These are phyloP conservation scores for Stomatorhinus ivindoensis DNA, from an alignment of 2,113 vertebrate genomes.

Conservation along the genomic window DNA sequence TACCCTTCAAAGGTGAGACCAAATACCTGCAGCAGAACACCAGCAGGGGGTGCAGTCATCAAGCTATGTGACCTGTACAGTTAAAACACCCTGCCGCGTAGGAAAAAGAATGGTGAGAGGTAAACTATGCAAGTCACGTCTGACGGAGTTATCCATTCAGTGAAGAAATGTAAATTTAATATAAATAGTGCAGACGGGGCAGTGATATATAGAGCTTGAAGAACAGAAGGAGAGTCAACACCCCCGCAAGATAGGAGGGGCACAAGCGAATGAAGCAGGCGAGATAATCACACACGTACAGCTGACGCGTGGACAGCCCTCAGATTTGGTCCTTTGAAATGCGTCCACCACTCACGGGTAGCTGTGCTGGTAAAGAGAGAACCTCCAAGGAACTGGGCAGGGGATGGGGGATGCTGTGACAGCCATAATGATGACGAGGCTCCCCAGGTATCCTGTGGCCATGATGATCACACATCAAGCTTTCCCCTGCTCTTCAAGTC, in stretches of 20 bases:
- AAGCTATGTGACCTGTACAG: neutral
- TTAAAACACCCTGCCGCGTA: neutral
- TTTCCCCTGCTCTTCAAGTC: neutral
- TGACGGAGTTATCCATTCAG: neutral
- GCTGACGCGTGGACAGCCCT: neutral
- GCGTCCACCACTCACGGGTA: neutral
- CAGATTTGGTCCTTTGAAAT: neutral
- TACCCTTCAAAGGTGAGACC: neutral
- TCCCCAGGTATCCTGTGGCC: neutral
- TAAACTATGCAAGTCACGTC: neutral
- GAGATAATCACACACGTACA: neutral
- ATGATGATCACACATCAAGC: neutral
- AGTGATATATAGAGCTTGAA: neutral
- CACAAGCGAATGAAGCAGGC: neutral
- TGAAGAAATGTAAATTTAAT: slow-evolving; percentile 8
- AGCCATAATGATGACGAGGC: no score
- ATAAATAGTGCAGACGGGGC: slow-evolving; percentile 1
- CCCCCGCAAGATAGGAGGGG: neutral
- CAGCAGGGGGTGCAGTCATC: neutral
- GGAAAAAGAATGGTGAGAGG: neutral
- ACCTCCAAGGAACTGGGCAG: neutral
- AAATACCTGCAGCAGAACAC: neutral
- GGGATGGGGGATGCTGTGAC: neutral
- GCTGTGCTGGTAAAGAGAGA: neutral
- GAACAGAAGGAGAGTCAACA: neutral